Evolutionary conservation across 2,113 vertebrate species (phyloP).

Genomic region (Actenoides hombroni): DNA sequence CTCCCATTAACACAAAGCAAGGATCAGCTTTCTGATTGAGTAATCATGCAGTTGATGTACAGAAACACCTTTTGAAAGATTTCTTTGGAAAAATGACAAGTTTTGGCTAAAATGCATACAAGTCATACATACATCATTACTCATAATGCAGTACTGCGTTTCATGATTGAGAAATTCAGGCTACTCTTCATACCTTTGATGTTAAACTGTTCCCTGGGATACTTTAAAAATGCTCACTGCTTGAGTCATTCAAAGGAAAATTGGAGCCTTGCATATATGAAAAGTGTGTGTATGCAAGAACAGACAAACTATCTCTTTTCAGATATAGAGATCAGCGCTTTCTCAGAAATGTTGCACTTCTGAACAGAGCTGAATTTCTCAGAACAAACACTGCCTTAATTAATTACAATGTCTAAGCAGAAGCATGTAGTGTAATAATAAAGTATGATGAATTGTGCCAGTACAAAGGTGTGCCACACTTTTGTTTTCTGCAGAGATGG

Average conservation of each 20-base stretch:
- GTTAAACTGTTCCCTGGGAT: not conserved
- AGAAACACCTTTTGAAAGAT: not conserved
- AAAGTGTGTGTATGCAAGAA: not conserved
- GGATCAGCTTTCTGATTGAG: conserved; percentile 14
- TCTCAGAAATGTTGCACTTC: not conserved
- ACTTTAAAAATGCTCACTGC: not conserved
- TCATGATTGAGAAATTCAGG: not conserved
- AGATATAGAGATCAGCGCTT: not conserved
- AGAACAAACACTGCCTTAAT: not conserved
- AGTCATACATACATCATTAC: not conserved
- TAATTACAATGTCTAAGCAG: not conserved
- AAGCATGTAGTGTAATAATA: not conserved
- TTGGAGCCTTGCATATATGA: not conserved
- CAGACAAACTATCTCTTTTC: not conserved
- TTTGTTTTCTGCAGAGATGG: conserved; percentile 27
- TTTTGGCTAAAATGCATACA: not conserved
- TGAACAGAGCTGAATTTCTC: not conserved
- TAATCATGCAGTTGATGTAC: not conserved
- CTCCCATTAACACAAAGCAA: not conserved
- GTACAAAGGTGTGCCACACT: conserved; percentile 12
- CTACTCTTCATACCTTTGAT: not conserved
- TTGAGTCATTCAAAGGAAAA: conserved; percentile 25
- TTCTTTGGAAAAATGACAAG: not conserved
- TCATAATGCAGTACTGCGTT: not conserved
- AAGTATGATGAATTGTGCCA: not conserved